These are phyloP conservation scores for Oxycera nigricornis DNA, from an alignment of 2,888 invertebrate genomes.

Conservation along the genomic window DNA sequence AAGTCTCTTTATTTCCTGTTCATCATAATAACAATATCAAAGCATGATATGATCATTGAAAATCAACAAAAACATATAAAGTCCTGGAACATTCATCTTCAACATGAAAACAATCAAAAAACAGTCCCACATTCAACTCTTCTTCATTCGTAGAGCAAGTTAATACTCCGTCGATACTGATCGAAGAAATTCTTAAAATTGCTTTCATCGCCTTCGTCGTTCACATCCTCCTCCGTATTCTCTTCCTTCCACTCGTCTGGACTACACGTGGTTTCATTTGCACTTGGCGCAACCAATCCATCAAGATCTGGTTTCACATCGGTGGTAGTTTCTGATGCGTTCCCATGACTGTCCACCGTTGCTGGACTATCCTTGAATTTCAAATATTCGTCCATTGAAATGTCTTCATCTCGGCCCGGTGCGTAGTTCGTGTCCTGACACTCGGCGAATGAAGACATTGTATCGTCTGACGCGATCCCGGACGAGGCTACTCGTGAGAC, in stretches of 20 bases:
- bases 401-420: conserved; percentile 40
- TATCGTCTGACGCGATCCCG: neutral
- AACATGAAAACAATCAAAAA: too few species aligned
- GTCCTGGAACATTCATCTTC: too few species aligned
- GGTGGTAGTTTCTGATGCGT: neutral
- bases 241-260: neutral
- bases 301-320: conserved; percentile 11
- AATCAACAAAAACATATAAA: too few species aligned
- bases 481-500: conserved; percentile 1
- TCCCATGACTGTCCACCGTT: neutral
- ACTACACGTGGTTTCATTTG: too few species aligned
- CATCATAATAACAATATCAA: too few species aligned
- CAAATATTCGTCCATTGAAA: conserved; percentile 44
- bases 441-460: neutral
- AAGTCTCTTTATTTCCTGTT: too few species aligned
- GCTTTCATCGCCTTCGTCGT: neutral
- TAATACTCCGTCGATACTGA: conserved; percentile 45
- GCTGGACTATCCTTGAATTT: conserved; percentile 39
- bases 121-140: too few species aligned
- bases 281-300: neutral
- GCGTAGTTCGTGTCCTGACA: neutral
- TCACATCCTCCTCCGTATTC: neutral
- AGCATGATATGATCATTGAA: too few species aligned
- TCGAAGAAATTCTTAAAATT: conserved; percentile 41
- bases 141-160: conserved; percentile 45